Conservation (phyloP, 2,888 invertebrate species). For the Leptura quadrifasciata region DNA sequence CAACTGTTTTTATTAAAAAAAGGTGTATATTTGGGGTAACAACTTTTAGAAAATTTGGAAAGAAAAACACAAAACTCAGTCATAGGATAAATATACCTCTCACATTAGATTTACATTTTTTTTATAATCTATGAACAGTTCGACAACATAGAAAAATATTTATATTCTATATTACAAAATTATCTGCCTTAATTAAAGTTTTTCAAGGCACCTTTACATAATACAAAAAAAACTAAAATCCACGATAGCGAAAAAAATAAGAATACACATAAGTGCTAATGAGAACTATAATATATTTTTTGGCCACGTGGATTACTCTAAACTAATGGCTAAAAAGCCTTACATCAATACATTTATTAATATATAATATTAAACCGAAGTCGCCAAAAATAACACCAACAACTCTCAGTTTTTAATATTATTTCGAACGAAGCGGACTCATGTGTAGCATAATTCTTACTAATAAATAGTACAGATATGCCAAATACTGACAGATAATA, state of each 20-base stretch:
- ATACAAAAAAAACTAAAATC: slow-evolving; percentile 63
- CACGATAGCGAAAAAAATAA: slow-evolving; percentile 61
- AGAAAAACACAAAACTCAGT: slow-evolving; percentile 67
- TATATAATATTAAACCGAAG: slow-evolving; percentile 46
- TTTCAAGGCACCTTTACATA: slow-evolving; percentile 75
- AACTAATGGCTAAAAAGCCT: slow-evolving; percentile 73
- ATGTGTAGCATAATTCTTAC: slow-evolving; percentile 61
- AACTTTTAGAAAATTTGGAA: slow-evolving; percentile 67
- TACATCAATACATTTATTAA: slow-evolving; percentile 73
- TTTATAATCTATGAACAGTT: slow-evolving; percentile 72
- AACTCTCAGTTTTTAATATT: neutral
- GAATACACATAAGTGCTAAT: slow-evolving; percentile 57
- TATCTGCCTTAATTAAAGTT: slow-evolving; percentile 80
- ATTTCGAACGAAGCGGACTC: slow-evolving; percentile 28
- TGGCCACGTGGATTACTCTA: slow-evolving; percentile 72
- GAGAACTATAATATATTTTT: slow-evolving; percentile 65
- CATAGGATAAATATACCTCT: slow-evolving; percentile 71
- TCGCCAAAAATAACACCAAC: slow-evolving; percentile 10
- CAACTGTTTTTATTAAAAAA: slow-evolving; percentile 67
- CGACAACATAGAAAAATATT: slow-evolving; percentile 84
- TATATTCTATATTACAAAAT: slow-evolving; percentile 82
- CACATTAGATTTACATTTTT: slow-evolving; percentile 69
- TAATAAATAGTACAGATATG: slow-evolving; percentile 66
- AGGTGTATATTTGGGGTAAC: slow-evolving; percentile 69
- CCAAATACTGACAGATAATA: slow-evolving; percentile 51